These are phyloP conservation scores for Peribatodes rhomboidaria DNA, from an alignment of 2,888 invertebrate species.

Conservation along the genomic window DNA sequence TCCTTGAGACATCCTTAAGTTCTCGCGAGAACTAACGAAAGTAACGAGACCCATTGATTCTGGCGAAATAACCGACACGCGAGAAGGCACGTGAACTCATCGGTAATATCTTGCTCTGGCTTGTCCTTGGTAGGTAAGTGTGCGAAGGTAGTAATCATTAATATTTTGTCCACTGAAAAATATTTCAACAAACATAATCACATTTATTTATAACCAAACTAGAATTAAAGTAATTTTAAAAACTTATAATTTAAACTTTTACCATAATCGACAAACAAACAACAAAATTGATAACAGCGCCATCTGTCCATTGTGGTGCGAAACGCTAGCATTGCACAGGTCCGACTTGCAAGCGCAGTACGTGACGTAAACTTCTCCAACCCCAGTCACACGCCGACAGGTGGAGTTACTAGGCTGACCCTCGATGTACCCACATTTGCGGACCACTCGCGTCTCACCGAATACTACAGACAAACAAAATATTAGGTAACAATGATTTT, in stretches of 20 bases:
- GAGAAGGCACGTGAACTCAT: too few species aligned
- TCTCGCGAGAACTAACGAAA: too few species aligned
- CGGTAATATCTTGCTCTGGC: too few species aligned
- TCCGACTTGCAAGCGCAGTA: constrained; percentile 93
- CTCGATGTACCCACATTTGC: constrained; percentile 92
- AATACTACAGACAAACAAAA: constrained; percentile 87
- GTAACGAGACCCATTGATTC: too few species aligned
- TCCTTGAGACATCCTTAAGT: too few species aligned
- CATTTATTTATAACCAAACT: too few species aligned
- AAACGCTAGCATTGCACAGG: constrained; percentile 88
- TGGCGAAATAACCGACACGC: too few species aligned
- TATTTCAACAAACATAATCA: too few species aligned
- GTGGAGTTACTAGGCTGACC: constrained; percentile 85
- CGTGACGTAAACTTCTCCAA: constrained; percentile 89
- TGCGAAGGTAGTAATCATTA: too few species aligned
- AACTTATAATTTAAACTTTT: background rate
- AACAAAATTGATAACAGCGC: constrained; percentile 49
- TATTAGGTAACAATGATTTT: background rate
- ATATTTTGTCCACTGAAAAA: too few species aligned
- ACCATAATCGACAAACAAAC: background rate
- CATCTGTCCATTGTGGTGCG: constrained; percentile 50
- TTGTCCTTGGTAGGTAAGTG: too few species aligned
- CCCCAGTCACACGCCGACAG: constrained; percentile 90
- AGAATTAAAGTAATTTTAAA: too few species aligned
- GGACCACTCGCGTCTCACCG: constrained; percentile 91